Evolutionary conservation across 2,113 vertebrate species (phyloP).

Genomic region (Osmerus mordax): DNA sequence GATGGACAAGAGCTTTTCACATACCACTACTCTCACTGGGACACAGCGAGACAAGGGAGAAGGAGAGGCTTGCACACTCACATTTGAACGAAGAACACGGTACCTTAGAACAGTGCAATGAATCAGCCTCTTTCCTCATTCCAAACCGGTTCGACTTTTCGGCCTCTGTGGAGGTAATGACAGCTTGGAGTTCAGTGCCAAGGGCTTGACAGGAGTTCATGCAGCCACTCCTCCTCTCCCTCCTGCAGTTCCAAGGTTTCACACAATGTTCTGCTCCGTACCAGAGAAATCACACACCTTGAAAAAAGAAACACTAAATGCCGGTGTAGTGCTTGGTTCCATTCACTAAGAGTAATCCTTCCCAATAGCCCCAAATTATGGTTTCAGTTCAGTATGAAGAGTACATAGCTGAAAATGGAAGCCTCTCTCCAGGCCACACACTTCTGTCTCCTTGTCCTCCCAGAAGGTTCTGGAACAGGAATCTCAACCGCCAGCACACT

Average conservation of each 20-base stretch:
- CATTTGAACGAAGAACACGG: too few species aligned
- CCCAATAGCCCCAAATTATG: slow-evolving; percentile 40
- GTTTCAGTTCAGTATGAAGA: slow-evolving; percentile 28
- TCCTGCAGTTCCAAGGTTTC: slow-evolving; percentile 21
- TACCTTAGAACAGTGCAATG: background rate
- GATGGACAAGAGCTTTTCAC: slow-evolving; percentile 22
- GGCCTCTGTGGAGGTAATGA: background rate
- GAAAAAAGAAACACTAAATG: slow-evolving; percentile 24
- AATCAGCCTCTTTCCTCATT: background rate
- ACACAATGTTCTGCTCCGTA: slow-evolving; percentile 31
- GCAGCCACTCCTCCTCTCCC: slow-evolving; percentile 5
- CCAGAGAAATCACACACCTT: slow-evolving; percentile 48
- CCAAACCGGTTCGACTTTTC: background rate
- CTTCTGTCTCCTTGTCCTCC: slow-evolving; percentile 47
- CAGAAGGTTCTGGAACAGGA: slow-evolving; percentile 52
- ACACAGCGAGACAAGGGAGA: background rate
- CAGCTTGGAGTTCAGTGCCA: background rate
- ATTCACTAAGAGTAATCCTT: slow-evolving; percentile 41
- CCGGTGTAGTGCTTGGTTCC: slow-evolving; percentile 29
- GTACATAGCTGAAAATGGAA: slow-evolving; percentile 52
- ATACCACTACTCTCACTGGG: slow-evolving; percentile 19
- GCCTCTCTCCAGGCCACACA: slow-evolving; percentile 38
- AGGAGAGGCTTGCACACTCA: background rate
- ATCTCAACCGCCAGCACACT: slow-evolving; percentile 15
- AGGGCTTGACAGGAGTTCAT: slow-evolving; percentile 17